These are phyloP conservation scores for Plebejus argus DNA, from an alignment of 2,888 invertebrate genomes.

Conservation along the genomic window DNA sequence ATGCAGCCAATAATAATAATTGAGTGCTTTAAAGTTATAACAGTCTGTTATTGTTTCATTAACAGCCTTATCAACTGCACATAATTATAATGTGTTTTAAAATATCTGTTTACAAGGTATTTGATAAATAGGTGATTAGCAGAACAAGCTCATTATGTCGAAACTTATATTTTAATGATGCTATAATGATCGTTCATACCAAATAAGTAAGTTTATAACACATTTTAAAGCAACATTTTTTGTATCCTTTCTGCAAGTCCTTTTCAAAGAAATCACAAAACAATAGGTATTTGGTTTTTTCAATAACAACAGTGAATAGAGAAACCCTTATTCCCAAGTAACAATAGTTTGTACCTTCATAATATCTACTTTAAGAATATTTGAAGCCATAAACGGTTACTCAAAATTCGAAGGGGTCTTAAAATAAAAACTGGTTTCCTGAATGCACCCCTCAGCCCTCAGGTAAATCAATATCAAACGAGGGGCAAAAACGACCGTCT, in stretches of 20 bases:
- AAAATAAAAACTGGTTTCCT: neutral
- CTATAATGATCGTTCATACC: neutral
- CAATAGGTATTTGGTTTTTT: neutral
- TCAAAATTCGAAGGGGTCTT: neutral
- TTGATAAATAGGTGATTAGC: neutral
- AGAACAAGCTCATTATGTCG: neutral
- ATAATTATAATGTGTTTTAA: no score
- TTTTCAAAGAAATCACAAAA: neutral
- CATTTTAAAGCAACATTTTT: neutral
- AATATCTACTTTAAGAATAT: neutral
- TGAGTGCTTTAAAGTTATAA: neutral
- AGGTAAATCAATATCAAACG: neutral
- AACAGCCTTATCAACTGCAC: neutral
- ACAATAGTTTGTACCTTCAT: neutral
- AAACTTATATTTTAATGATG: neutral
- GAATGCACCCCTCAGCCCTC: slow-evolving; percentile 17
- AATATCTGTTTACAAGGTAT: neutral
- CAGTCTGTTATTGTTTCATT: neutral
- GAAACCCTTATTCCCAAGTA: neutral
- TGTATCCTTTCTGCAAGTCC: neutral
- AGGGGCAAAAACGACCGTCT: neutral
- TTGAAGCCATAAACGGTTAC: neutral
- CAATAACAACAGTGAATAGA: neutral
- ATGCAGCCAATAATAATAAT: no score
- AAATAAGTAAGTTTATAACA: neutral